Base-by-base conservation (phyloP, 2,888 invertebrate species). In the Bhutanitis thaidina region DNA sequence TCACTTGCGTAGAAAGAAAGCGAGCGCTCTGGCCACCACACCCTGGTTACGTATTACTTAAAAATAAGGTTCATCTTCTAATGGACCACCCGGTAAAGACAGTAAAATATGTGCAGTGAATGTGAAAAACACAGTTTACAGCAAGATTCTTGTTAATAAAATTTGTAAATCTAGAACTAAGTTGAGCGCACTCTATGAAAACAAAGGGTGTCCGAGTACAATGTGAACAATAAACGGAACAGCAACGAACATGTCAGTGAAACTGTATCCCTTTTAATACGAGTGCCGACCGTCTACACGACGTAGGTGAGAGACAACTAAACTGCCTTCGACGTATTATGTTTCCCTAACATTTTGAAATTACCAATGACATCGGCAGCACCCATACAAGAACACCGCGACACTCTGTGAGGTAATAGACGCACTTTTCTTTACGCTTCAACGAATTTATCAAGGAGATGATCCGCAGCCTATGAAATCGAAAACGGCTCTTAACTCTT, bases 351-450 rank as follows among this genome's bases (percentile, higher is more conserved):
- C 64, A 79, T 67, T 76, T 79, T 64, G 65, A 74, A 71, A 77
- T 72, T 75, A 81, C 82, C 78, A 85, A 79, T 85, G 85, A 82
- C 86, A 84, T 77, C 74, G 74, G 48, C 72, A 62, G 69, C 67
- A 73, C 70, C 76, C 76, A 71, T 83, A 80, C 82, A 80, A 74
- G 70, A 74, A 82, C 79, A 77, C 61, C 74, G 74, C 75, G 70
- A 77, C 80, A 76, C 79, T 80, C 80, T 74, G 72, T 78, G 65
- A 71, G 65, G 69, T 79, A 78, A 82, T 83, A 81, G 77, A 77
- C 71, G 77, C 74, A 78, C 69, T 74, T 76, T 75, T 69, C 69
- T 69, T 78, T 71, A 78, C 76, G 74, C 78, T 65, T 63, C 73
- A 76, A 49, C 64, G 74, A 65, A 61, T 77, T 70, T 64, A 71